Base-by-base conservation (phyloP, 2,113 vertebrate species). In the Thymallus thymallus region DNA sequence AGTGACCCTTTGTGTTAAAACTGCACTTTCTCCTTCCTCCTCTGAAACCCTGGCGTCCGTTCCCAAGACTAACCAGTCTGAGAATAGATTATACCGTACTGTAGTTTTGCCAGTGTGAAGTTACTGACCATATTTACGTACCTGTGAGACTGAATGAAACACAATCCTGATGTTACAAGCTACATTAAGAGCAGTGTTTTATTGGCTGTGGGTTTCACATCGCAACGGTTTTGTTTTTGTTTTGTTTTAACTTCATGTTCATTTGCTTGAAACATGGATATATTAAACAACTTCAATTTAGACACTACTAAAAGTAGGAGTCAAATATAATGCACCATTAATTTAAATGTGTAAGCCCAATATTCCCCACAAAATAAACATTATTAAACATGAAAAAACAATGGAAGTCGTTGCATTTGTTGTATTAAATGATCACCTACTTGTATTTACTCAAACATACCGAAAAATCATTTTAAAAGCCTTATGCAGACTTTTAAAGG, bases 1-100 rank as follows among this genome's bases (percentile, higher is more conserved):
- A 51, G 12, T 51, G 13, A 51, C 13, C 71, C 3, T 13, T 77
- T 13, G 16, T 73, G 76, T 68, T 41, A 41, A 79, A 79, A 82
- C 89, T 92, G 92, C 91, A 89, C 90, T 90, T 88, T 91, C 79
- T 90, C 48, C 84, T 86, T 84, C 86, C 72, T 83, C 56, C 20
- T 58, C 24, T 51, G 3, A 18, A 73, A 87, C 83, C 84, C 82
- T 74, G 82, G 82, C 83, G 87, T 91, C 85, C 88, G 86, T 84
- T 88, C 87, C 82, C 65, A 73, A 77, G 48, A 79, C 69, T 72
- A 32, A 24, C 24, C 55, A 66, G 69, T 73, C 69, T 64, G 84
- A 72, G 72, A 84, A 76, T 84, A 88, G 84, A 83, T 78, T 41
- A 20, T 86, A 78, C 87, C 77, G 75, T 60, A 76, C 48, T 61